Evolutionary conservation across 2,888 invertebrate genomes (phyloP).

Genomic region (Diaphora mendica): DNA sequence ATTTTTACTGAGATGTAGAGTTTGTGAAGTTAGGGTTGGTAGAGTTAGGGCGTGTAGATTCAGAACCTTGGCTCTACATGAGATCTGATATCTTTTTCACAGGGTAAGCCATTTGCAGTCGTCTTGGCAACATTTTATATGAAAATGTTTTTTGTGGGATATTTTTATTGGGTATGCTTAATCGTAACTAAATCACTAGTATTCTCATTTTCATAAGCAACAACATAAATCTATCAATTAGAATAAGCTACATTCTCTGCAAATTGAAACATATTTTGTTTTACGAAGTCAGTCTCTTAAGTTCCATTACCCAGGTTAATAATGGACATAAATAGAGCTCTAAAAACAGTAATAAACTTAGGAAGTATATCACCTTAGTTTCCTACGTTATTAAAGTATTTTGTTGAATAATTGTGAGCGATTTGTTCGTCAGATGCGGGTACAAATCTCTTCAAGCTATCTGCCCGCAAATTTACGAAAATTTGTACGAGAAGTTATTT

Average conservation of each 20-base stretch:
- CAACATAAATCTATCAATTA: neutral
- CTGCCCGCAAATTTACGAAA: slow-evolving; percentile 16
- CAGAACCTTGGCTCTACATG: no score
- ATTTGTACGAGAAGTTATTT: slow-evolving; percentile 13
- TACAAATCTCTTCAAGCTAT: slow-evolving; percentile 31
- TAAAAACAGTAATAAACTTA: neutral
- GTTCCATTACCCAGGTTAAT: neutral
- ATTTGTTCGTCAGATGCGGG: slow-evolving; percentile 29
- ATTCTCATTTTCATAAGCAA: neutral
- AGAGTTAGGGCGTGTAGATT: no score
- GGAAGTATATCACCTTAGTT: slow-evolving; percentile 8
- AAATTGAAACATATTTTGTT: neutral
- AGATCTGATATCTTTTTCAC: no score
- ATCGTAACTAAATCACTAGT: neutral
- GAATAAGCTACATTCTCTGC: neutral
- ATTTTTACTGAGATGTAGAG: no score
- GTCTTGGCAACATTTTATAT: no score
- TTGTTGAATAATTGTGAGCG: slow-evolving; percentile 32
- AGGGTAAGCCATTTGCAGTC: no score
- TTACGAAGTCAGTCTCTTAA: neutral
- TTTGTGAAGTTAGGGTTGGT: no score
- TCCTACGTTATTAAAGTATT: slow-evolving; percentile 13
- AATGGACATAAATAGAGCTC: slow-evolving; percentile 9
- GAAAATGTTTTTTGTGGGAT: no score
- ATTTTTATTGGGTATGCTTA: neutral